A percentile compares a stretch with the other conserved stretches of the same genome.
Evolutionary conservation across 2,797 vertebrate species (phyloP).

Genomic region (Phyllotis vaccarum): DNA sequence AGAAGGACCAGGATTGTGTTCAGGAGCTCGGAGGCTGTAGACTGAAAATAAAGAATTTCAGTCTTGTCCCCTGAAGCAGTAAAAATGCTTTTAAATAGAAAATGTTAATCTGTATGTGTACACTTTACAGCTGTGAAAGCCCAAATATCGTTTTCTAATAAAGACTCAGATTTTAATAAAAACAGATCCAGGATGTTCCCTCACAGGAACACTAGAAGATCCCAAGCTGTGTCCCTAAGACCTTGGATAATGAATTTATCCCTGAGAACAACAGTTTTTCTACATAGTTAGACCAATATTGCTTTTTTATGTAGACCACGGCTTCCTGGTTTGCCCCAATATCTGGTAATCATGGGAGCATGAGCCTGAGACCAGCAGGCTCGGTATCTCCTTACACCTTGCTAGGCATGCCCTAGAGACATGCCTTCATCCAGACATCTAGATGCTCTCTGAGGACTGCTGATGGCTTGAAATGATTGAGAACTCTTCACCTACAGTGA

Average conservation of each 20-base stretch:
- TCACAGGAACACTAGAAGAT: not conserved
- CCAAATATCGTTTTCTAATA: constrained; percentile 42
- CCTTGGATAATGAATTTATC: not conserved
- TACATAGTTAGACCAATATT: not conserved
- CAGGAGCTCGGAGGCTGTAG: not conserved
- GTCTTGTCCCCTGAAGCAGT: not conserved
- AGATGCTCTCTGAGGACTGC: not conserved
- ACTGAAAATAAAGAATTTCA: not conserved
- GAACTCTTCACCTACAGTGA: not conserved
- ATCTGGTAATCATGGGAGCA: not conserved
- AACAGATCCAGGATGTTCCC: not conserved
- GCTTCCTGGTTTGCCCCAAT: not conserved
- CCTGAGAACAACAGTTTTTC: not conserved
- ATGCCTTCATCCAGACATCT: not conserved
- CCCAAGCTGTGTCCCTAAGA: not conserved
- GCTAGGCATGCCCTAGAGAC: not conserved
- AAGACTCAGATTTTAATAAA: constrained; percentile 27
- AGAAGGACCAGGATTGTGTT: not conserved
- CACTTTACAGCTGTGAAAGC: not conserved
- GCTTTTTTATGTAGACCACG: not conserved
- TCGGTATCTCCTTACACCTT: not conserved
- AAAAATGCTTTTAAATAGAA: constrained; percentile 40
- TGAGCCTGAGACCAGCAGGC: not conserved
- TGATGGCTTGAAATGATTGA: not conserved
- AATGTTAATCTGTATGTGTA: not conserved